Evolutionary conservation across 2,113 vertebrate genomes (phyloP).

Genomic region (Bubo scandiacus): DNA sequence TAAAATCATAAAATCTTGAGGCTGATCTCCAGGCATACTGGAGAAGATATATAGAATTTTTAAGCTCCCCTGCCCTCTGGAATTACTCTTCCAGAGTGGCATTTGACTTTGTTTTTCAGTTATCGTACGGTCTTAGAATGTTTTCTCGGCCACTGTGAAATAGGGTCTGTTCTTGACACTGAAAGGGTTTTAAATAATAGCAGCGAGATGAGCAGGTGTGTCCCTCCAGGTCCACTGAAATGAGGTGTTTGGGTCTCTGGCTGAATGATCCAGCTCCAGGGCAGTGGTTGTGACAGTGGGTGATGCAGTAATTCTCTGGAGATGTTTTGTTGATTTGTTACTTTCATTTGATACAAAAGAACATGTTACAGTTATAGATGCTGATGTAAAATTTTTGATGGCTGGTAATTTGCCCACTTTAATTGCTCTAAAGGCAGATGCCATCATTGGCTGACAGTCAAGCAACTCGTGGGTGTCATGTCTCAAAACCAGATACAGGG

Average conservation of each 20-base stretch:
- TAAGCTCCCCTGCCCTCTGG: not conserved
- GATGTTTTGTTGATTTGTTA: not conserved
- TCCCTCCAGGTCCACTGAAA: not conserved
- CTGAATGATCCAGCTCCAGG: no score
- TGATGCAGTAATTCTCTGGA: not conserved
- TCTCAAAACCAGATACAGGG: not conserved
- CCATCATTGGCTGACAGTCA: fast-evolving
- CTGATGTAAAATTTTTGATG: not conserved
- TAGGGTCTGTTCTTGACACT: fast-evolving
- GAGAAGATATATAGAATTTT: fast-evolving
- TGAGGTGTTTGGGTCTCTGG: not conserved
- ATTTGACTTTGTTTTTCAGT: not conserved
- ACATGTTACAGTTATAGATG: fast-evolving
- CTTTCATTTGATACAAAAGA: fast-evolving
- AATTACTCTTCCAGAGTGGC: not conserved
- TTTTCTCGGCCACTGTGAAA: fast-evolving
- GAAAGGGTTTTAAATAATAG: not conserved
- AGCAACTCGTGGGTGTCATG: fast-evolving
- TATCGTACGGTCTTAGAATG: not conserved
- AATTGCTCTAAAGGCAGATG: fast-evolving
- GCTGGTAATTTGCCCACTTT: not conserved
- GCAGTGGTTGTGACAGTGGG: fast-evolving
- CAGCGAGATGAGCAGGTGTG: not conserved
- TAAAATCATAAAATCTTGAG: not conserved
- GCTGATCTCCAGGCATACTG: not conserved